Base-by-base conservation (phyloP, 2,797 vertebrate species). In the Pyrocephalus nanus region DNA sequence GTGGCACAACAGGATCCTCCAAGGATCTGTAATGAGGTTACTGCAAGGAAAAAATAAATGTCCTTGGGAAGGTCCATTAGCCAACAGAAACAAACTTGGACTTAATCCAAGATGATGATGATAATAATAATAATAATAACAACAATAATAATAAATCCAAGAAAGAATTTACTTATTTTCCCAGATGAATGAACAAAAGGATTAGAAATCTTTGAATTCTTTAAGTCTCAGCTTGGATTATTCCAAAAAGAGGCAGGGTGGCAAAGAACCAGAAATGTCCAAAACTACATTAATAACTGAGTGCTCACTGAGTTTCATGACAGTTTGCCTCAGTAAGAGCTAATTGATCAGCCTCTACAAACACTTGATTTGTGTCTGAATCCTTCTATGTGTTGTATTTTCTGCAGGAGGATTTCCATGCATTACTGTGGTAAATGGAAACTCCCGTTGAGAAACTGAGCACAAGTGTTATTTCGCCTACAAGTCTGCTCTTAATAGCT, bases 181-280 rank as follows among this genome's bases (percentile, higher is more conserved):
- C 40, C 16, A 62, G 17, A 7, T 18, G 36, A 86, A 38, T 66
- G 23, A 67, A 55, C 6, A 48, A 62, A 73, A 78, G 8, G 1
- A 48, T 36, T n/a, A 19, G 19, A 30, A 65, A 54, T 18, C 27
- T n/a, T 25, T 38, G 5, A 43, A 48, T 38, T 67, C 0, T 0
- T 72, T 32, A 73, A 58, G 51, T 82, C 27, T 32, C 45, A 62
- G 19, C 17, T 43, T 77, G 27, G 8, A 43, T 74, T 90, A 7
- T 72, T 69, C 42, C 19, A 54, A 48, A 74, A 55, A 42, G 6
- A 48, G 42, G 42, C 15, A 3, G 2, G 6, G 20, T 14, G n/a
- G 16, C 34, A 81, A 36, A 15, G 12, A 8, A 25, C 4, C 51
- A 88, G 32, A 69, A 89, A 65, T 40, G 8, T 15, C 57, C n/a